Evolutionary conservation across 2,888 invertebrate species (phyloP).

Genomic region (Volucella bombylans): DNA sequence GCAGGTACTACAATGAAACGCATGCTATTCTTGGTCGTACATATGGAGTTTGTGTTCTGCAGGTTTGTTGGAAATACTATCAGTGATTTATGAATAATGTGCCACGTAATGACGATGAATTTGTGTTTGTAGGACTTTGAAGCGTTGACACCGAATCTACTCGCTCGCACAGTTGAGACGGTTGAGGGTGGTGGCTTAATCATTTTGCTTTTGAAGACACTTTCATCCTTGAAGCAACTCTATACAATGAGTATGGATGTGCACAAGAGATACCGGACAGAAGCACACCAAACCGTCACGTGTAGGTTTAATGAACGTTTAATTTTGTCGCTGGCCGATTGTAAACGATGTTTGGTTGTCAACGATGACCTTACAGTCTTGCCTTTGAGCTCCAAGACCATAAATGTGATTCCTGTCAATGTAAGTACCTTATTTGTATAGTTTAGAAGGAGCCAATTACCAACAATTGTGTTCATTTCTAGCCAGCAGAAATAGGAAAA

Average conservation of each 20-base stretch:
- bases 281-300: conserved; percentile 95
- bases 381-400: conserved; percentile 94
- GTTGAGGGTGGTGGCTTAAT: conserved; percentile 98
- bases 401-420: conserved; percentile 90
- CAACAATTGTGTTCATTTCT: neutral
- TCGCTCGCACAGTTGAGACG: conserved; percentile 98
- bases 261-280: conserved; percentile 94
- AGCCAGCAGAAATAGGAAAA: conserved; percentile 79
- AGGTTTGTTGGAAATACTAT: conserved; percentile 83
- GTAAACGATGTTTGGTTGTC: conserved; percentile 94
- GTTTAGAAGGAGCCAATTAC: neutral
- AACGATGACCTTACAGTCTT: conserved; percentile 96
- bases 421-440: conserved; percentile 75
- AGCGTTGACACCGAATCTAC: conserved; percentile 97
- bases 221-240: conserved; percentile 95
- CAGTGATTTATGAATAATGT: neutral
- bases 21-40: conserved; percentile 99
- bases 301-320: conserved; percentile 98
- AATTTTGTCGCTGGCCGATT: conserved; percentile 93
- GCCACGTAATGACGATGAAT: neutral
- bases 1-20: conserved; percentile 98
- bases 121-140: conserved; percentile 90
- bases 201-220: conserved; percentile 91
- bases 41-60: conserved; percentile 96
- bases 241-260: conserved; percentile 99